Evolutionary conservation across 2,888 invertebrate genomes (phyloP).

Genomic region (Epirrhoe alternata): DNA sequence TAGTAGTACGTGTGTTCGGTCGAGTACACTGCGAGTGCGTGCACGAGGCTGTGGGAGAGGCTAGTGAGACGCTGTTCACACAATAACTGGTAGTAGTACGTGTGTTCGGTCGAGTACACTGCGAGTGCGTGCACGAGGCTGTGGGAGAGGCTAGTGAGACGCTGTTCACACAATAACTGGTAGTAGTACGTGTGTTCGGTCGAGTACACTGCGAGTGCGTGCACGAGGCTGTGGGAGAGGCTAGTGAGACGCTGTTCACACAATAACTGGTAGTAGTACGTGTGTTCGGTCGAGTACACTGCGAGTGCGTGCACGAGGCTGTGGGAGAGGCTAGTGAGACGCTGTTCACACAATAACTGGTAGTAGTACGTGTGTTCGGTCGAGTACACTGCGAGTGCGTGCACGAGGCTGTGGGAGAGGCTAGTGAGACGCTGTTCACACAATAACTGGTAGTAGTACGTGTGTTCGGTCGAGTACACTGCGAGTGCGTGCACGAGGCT

Average conservation of each 20-base stretch:
- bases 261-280: slow-evolving; percentile 64
- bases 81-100: slow-evolving; percentile 64
- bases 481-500: slow-evolving; percentile 64
- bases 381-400: slow-evolving; percentile 60
- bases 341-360: slow-evolving; percentile 49
- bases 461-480: slow-evolving; percentile 55
- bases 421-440: not conserved
- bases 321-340: not conserved
- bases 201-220: slow-evolving; percentile 60
- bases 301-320: slow-evolving; percentile 64
- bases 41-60: slow-evolving; percentile 54
- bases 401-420: slow-evolving; percentile 54
- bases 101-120: slow-evolving; percentile 55
- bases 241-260: not conserved
- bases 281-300: slow-evolving; percentile 55
- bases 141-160: not conserved
- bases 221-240: slow-evolving; percentile 54
- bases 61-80: not conserved
- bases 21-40: slow-evolving; percentile 60
- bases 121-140: slow-evolving; percentile 64
- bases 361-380: slow-evolving; percentile 61
- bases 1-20: slow-evolving; percentile 61
- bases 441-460: slow-evolving; percentile 64
- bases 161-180: slow-evolving; percentile 49
- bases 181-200: slow-evolving; percentile 61